Conservation (phyloP, 1,140 invertebrate genomes). For the Drosophila nigrodunni region DNA sequence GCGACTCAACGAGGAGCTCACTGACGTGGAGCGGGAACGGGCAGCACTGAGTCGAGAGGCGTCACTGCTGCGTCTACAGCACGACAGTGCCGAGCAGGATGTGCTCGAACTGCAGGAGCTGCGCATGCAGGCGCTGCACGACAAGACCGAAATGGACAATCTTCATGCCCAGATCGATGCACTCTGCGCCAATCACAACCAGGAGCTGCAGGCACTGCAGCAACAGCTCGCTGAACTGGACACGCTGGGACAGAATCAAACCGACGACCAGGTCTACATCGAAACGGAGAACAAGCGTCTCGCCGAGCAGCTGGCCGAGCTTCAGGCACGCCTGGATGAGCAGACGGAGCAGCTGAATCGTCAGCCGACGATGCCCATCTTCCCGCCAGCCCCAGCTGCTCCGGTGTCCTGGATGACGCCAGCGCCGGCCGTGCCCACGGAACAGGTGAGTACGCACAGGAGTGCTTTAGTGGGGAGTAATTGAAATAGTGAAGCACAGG, state of each 20-base stretch:
- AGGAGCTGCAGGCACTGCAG: constrained; percentile 69
- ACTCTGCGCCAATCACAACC: constrained; percentile 72
- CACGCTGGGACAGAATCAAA: constrained; percentile 80
- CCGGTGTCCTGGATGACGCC: constrained; percentile 1
- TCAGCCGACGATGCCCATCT: constrained; percentile 39
- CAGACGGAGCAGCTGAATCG: constrained; percentile 48
- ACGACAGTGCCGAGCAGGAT: constrained; percentile 79
- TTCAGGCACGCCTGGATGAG: constrained; percentile 75
- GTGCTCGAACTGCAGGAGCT: constrained; percentile 76
- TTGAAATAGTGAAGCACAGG: no score
- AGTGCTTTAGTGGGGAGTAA: no score
- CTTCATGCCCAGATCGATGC: constrained; percentile 74
- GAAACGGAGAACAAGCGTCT: constrained; percentile 83
- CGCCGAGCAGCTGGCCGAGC: constrained; percentile 68
- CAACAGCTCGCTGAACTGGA: constrained; percentile 79
- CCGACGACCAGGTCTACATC: constrained; percentile 80
- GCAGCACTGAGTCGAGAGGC: constrained; percentile 68
- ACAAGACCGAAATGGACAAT: constrained; percentile 82
- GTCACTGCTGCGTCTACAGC: constrained; percentile 73
- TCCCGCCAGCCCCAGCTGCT: constrained; percentile 1
- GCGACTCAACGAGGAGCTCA: constrained; percentile 84
- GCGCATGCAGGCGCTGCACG: constrained; percentile 81
- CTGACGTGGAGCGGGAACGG: constrained; percentile 70
- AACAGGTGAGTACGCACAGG: constrained; percentile 16
- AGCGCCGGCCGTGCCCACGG: not conserved